Evolutionary conservation across 1,140 invertebrate genomes (phyloP).

Genomic region (Microvelia longipes): DNA sequence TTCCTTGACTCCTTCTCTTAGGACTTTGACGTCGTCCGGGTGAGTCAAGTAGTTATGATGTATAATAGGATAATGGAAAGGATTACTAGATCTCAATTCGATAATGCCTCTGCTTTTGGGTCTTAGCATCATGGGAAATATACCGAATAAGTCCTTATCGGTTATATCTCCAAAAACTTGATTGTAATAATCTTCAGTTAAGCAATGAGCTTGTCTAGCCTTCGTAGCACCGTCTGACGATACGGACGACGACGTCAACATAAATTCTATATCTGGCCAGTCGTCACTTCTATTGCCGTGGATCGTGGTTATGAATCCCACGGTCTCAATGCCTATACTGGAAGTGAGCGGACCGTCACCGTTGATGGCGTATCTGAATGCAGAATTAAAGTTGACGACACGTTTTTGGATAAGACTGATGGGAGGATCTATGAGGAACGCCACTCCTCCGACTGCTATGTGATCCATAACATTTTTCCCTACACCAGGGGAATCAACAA

Average conservation of each 20-base stretch:
- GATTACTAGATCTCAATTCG: constrained; percentile 57
- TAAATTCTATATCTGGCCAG: constrained; percentile 82
- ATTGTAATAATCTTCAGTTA: constrained; percentile 62
- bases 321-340: constrained; percentile 64
- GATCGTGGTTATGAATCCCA: constrained; percentile 72
- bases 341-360: constrained; percentile 69
- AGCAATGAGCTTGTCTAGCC: constrained; percentile 57
- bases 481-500: constrained; percentile 51
- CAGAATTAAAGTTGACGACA: constrained; percentile 58
- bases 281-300: constrained; percentile 67
- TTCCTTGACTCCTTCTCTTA: constrained; percentile 71
- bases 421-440: constrained; percentile 64
- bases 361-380: constrained; percentile 54
- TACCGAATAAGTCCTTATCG: constrained; percentile 54
- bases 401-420: constrained; percentile 57
- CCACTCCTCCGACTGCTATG: constrained; percentile 59
- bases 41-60: constrained; percentile 80
- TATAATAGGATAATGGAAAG: constrained; percentile 66
- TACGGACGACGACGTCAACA: constrained; percentile 64
- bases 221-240: constrained; percentile 52
- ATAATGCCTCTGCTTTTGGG: constrained; percentile 71
- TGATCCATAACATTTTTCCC: constrained; percentile 71
- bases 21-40: constrained; percentile 56
- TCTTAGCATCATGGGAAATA: constrained; percentile 73
- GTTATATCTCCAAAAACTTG: constrained; percentile 51